Percentiles rank a stretch among this genome's conserved stretches.
phyloP scores from a whole-genome alignment of 92 coral and sea anemone genomes.

The Bergia puertoricense region DNA sequence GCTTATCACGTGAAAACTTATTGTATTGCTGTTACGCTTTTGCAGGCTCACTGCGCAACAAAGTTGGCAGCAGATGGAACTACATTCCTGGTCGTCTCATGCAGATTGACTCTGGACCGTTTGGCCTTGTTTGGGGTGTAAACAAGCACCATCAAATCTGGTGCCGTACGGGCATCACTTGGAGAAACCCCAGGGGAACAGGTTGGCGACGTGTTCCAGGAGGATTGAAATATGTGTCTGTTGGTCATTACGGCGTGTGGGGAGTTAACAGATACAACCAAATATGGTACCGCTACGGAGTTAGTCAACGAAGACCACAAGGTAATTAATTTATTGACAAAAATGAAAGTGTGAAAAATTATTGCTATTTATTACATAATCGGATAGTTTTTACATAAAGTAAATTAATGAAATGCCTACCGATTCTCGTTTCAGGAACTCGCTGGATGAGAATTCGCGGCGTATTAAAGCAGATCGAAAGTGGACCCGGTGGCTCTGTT shows the following conservation, averaged over 20 bases:
- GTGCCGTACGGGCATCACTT: conserved; percentile 48
- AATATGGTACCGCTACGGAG: conserved; percentile 40
- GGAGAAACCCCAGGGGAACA: conserved; percentile 28
- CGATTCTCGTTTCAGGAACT: conserved; percentile 11
- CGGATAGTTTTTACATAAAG: neutral
- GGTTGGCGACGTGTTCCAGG: conserved; percentile 43
- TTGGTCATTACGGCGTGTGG: conserved; percentile 40
- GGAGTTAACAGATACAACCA: conserved; percentile 15
- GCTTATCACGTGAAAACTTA: neutral
- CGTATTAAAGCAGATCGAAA: neutral
- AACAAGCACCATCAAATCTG: conserved; percentile 35
- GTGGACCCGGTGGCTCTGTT: conserved; percentile 28
- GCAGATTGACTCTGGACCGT: conserved; percentile 63
- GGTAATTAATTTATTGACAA: neutral
- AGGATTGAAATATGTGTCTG: conserved; percentile 26
- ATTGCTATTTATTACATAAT: neutral
- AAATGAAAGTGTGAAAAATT: neutral
- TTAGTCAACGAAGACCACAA: conserved; percentile 24
- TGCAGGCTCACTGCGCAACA: conserved; percentile 20
- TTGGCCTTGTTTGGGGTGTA: conserved; percentile 54
- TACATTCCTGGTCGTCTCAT: conserved; percentile 35
- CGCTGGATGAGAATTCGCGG: conserved; percentile 7
- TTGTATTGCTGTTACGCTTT: neutral
- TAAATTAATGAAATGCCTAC: neutral
- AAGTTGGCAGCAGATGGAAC: conserved; percentile 27